Conservation (phyloP, 2,888 invertebrate species). For the Heteromyza rotundicornis region DNA sequence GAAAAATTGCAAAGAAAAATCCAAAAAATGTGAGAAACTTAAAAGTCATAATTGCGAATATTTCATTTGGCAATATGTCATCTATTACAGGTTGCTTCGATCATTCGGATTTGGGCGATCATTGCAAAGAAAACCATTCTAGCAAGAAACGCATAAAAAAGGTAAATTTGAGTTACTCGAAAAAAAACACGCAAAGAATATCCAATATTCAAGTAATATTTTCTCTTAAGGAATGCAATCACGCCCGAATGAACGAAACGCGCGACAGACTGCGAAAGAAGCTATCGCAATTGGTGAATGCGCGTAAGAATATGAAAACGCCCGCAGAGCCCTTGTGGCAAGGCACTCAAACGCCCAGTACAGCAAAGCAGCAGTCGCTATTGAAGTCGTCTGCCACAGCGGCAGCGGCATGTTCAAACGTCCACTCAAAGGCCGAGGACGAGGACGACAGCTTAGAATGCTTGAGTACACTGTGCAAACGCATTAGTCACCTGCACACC, state of each 20-base stretch:
- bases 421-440: constrained; percentile 34
- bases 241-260: constrained; percentile 61
- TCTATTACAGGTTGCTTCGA: constrained; percentile 49
- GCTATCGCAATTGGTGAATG: constrained; percentile 56
- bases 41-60: neutral
- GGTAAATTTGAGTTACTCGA: constrained; percentile 27
- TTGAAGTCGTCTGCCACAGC: constrained; percentile 36
- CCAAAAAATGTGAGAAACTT: constrained; percentile 60
- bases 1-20: constrained; percentile 54
- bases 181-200: too few relatives aligned
- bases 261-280: constrained; percentile 61
- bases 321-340: constrained; percentile 27
- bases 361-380: constrained; percentile 32
- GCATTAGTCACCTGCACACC: constrained; percentile 41
- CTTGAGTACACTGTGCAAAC: constrained; percentile 52
- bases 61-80: too few relatives aligned
- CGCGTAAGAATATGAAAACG: constrained; percentile 50
- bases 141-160: constrained; percentile 59
- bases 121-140: constrained; percentile 60
- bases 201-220: neutral
- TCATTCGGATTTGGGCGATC: constrained; percentile 56
- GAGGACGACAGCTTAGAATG: constrained; percentile 53
- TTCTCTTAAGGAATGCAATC: constrained; percentile 54
- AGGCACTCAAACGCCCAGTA: neutral
- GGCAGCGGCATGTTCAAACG: constrained; percentile 30